Evolutionary conservation across 2,113 vertebrate genomes (phyloP).

Genomic region (Setophaga petechia): DNA sequence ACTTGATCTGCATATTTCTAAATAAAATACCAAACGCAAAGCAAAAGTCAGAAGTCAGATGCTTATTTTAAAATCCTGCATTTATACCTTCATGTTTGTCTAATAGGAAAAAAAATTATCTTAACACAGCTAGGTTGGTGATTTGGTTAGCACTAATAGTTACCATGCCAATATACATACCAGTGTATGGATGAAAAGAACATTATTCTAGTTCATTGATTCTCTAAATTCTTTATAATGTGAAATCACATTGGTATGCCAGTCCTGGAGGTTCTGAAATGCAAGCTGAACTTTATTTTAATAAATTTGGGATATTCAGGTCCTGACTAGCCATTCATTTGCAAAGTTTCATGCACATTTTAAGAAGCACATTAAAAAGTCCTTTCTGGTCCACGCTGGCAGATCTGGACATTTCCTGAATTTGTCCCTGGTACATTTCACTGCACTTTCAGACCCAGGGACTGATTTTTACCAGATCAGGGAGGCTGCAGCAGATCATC

Average conservation of each 20-base stretch:
- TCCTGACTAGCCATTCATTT: constrained; percentile 18
- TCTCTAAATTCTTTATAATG: constrained; percentile 61
- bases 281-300: constrained; percentile 59
- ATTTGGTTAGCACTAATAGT: constrained; percentile 27
- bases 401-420: background rate
- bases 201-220: constrained; percentile 17
- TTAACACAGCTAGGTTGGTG: background rate
- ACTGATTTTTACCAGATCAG: background rate
- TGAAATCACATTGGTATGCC: constrained; percentile 8
- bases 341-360: background rate
- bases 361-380: background rate
- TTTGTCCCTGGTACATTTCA: background rate
- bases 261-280: constrained; percentile 30
- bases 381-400: background rate
- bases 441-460: background rate
- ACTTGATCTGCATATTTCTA: background rate
- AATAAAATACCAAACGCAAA: background rate
- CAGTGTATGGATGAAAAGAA: background rate
- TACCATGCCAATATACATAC: constrained; percentile 37
- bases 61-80: background rate
- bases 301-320: constrained; percentile 21
- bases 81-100: background rate
- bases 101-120: background rate
- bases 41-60: background rate
- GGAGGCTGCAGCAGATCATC: background rate